Evolutionary conservation across 2,888 invertebrate species (phyloP).

Genomic region (Falcaria lacertinaria): DNA sequence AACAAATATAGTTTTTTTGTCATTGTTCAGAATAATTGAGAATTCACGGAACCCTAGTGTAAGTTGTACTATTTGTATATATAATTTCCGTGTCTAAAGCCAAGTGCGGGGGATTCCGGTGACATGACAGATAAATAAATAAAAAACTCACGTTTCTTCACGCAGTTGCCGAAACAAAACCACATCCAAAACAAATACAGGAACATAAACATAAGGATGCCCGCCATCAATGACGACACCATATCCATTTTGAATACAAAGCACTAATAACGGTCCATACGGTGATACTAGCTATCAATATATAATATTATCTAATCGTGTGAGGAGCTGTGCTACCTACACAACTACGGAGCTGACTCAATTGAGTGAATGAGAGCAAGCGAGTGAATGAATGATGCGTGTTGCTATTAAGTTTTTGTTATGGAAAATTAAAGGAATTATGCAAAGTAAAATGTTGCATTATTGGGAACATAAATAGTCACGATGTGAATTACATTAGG

Average conservation of each 20-base stretch:
- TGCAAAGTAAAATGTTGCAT: too few relatives aligned
- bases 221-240: slow-evolving; percentile 31
- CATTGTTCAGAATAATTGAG: too few relatives aligned
- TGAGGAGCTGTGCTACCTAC: neutral
- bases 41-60: too few relatives aligned
- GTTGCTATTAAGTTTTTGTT: too few relatives aligned
- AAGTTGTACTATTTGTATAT: too few relatives aligned
- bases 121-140: neutral
- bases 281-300: neutral
- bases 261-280: neutral
- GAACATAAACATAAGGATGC: slow-evolving; percentile 50
- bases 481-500: too few relatives aligned
- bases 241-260: slow-evolving; percentile 42
- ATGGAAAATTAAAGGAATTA: too few relatives aligned
- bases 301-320: neutral
- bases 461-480: too few relatives aligned
- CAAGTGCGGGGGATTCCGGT: neutral
- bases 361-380: neutral
- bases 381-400: neutral
- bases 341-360: neutral
- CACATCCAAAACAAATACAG: slow-evolving; percentile 63
- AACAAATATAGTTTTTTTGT: too few relatives aligned
- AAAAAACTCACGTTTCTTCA: slow-evolving; percentile 48
- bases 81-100: too few relatives aligned
- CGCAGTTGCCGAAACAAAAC: slow-evolving; percentile 62